Conservation (phyloP, 2,113 vertebrate species). For the Polyodon spathula region DNA sequence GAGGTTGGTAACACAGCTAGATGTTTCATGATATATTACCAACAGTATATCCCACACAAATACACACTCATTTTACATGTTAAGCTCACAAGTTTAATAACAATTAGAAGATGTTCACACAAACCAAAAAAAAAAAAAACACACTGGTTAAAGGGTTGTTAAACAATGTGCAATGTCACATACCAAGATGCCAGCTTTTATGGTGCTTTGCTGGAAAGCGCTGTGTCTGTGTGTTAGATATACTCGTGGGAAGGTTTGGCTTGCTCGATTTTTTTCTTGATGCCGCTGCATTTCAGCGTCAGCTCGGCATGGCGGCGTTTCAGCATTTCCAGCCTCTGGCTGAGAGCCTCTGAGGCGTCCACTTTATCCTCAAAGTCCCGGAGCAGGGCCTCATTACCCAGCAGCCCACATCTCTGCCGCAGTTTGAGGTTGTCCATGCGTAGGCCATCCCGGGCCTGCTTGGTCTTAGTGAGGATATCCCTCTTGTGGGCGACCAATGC, state of each 20-base stretch:
- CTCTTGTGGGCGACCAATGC: conserved; percentile 33
- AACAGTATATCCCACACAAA: too few relatives aligned
- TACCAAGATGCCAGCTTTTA: neutral
- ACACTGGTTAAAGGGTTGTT: too few relatives aligned
- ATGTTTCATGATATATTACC: too few relatives aligned
- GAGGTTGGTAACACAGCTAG: too few relatives aligned
- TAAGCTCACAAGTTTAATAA: too few relatives aligned
- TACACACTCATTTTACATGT: too few relatives aligned
- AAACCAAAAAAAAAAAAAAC: too few relatives aligned
- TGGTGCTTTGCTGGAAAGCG: too few relatives aligned
- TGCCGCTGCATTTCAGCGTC: conserved; percentile 24
- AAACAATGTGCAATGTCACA: too few relatives aligned
- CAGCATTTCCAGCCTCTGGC: conserved; percentile 44
- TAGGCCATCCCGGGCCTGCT: conserved; percentile 48
- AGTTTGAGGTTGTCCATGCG: conserved; percentile 47
- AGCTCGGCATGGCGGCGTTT: conserved; percentile 41
- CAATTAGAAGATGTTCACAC: too few relatives aligned
- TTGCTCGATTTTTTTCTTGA: conserved; percentile 45
- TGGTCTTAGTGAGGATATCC: conserved; percentile 49
- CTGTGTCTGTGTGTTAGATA: neutral
- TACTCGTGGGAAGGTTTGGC: neutral
- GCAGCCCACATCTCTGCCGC: conserved; percentile 52
- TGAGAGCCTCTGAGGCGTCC: conserved; percentile 31
- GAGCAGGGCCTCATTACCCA: conserved; percentile 57
- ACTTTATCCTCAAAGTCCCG: conserved; percentile 62